Evolutionary conservation across 1,140 invertebrate genomes (phyloP).

Genomic region (Hydropsyche tenuis): DNA sequence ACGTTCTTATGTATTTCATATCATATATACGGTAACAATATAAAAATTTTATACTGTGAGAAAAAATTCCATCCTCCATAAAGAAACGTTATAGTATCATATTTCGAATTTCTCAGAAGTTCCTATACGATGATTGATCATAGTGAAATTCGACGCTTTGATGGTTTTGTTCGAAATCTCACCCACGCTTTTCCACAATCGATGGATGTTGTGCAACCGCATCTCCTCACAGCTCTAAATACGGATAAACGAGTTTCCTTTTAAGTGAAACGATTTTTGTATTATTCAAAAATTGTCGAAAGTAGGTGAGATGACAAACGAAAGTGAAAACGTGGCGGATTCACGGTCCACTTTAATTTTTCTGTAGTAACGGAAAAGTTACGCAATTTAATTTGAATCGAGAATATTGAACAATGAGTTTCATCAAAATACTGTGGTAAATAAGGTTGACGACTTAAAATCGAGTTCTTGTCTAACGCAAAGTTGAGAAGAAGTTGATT

Average conservation of each 20-base stretch:
- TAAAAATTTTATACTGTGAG: too few relatives aligned
- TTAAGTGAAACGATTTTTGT: neutral
- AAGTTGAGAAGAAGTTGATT: constrained; percentile 17
- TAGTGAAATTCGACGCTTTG: too few relatives aligned
- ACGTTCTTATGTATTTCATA: too few relatives aligned
- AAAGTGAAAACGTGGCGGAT: neutral
- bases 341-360: neutral
- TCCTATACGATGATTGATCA: too few relatives aligned
- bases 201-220: constrained; percentile 2
- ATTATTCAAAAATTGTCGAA: neutral
- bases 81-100: too few relatives aligned
- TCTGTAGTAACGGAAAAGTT: neutral
- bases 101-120: too few relatives aligned
- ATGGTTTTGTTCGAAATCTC: neutral
- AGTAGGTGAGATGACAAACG: neutral
- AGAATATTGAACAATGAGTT: too few relatives aligned
- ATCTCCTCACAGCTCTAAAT: neutral
- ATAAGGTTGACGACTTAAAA: neutral
- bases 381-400: neutral
- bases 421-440: neutral
- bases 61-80: too few relatives aligned
- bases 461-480: neutral
- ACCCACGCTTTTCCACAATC: neutral
- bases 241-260: constrained; percentile 6
- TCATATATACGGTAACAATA: too few relatives aligned